phyloP scores from a whole-genome alignment of 2,888 invertebrate species.

The Lasioglossum lativentre region DNA sequence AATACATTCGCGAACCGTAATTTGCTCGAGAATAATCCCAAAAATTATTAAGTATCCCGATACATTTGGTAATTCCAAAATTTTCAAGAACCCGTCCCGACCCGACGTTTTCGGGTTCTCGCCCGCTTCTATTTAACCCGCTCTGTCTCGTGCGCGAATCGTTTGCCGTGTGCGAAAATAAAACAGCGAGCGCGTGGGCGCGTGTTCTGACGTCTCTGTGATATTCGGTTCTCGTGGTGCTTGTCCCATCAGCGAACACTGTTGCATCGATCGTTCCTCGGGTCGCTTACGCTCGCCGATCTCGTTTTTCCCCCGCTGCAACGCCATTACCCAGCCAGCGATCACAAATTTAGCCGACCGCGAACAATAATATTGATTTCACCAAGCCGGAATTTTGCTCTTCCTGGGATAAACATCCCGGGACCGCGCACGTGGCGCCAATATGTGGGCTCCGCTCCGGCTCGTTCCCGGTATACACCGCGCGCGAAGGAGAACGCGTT shows the following conservation, averaged over 20 bases:
- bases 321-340: slow-evolving; percentile 50
- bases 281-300: slow-evolving; percentile 22
- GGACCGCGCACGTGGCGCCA: slow-evolving; percentile 80
- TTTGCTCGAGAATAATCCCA: too few relatives aligned
- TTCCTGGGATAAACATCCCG: slow-evolving; percentile 81
- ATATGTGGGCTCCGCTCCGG: slow-evolving; percentile 69
- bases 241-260: not conserved
- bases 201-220: not conserved
- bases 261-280: slow-evolving; percentile 29
- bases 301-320: slow-evolving; percentile 26
- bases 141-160: not conserved
- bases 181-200: not conserved
- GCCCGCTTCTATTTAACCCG: not conserved
- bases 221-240: not conserved
- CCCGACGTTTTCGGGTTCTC: not conserved
- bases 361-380: slow-evolving; percentile 83
- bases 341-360: slow-evolving; percentile 78
- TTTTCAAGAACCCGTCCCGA: too few relatives aligned
- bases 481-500: slow-evolving; percentile 53
- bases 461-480: slow-evolving; percentile 57
- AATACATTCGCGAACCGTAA: too few relatives aligned
- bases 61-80: not conserved
- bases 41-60: not conserved
- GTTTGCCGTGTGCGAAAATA: not conserved
- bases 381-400: slow-evolving; percentile 79